phyloP scores from a whole-genome alignment of 2,888 invertebrate species.

The Drosophila macrospina region DNA sequence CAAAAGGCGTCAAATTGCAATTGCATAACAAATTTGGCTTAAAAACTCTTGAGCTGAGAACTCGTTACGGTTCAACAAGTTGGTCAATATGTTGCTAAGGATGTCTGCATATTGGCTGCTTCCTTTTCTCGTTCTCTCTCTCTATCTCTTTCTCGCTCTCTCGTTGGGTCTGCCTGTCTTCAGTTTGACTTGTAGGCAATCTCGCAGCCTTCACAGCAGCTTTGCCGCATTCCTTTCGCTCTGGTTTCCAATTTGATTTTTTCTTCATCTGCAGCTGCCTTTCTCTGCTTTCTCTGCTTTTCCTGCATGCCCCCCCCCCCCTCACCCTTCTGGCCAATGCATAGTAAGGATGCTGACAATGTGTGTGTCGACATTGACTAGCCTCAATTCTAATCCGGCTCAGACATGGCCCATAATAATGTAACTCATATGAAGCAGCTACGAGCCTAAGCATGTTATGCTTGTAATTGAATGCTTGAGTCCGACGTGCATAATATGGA shows the following conservation, averaged over 20 bases:
- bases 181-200: constrained; percentile 10
- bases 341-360: constrained; percentile 8
- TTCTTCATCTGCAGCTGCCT: constrained; percentile 14
- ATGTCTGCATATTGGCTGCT: background rate
- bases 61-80: constrained; percentile 15
- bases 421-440: background rate
- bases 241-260: constrained; percentile 24
- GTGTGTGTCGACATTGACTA: background rate
- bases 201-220: background rate
- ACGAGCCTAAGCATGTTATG: background rate
- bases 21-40: constrained; percentile 6
- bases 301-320: too few relatives aligned
- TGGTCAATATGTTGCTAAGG: background rate
- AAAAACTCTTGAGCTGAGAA: background rate
- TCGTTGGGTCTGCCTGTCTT: background rate
- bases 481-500: background rate
- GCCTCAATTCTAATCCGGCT: constrained; percentile 28
- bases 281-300: background rate
- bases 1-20: constrained; percentile 12
- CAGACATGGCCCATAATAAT: constrained; percentile 12
- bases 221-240: constrained; percentile 3
- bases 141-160: background rate
- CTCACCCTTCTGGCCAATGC: constrained; percentile 1
- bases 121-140: background rate
- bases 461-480: background rate